phyloP scores from a whole-genome alignment of 2,888 invertebrate species.

The Lissonota sp. region DNA sequence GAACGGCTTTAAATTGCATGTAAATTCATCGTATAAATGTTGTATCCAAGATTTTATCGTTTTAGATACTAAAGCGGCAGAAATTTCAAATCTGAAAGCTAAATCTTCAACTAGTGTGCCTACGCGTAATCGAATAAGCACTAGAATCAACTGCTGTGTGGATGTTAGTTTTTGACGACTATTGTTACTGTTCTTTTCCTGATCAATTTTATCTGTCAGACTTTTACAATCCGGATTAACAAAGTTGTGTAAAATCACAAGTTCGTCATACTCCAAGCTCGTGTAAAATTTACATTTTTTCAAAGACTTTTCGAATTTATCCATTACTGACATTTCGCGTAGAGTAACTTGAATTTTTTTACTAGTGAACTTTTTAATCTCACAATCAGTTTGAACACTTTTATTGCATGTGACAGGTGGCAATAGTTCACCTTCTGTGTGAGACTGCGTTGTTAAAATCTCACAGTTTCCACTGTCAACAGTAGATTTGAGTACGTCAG shows the following conservation, averaged over 20 bases:
- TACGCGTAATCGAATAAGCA: slow-evolving; percentile 54
- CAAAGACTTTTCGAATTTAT: slow-evolving; percentile 37
- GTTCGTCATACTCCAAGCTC: slow-evolving; percentile 52
- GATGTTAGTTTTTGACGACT: slow-evolving; percentile 39
- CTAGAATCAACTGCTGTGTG: slow-evolving; percentile 57
- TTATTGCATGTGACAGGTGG: neutral
- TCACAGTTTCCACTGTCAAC: neutral
- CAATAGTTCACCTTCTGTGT: neutral
- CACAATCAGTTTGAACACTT: slow-evolving; percentile 22
- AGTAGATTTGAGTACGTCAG: neutral
- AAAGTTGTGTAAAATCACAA: slow-evolving; percentile 51
- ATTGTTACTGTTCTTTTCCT: slow-evolving; percentile 31
- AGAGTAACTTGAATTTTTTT: slow-evolving; percentile 39
- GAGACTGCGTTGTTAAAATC: neutral
- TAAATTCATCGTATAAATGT: slow-evolving; percentile 62
- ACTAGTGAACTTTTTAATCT: slow-evolving; percentile 10
- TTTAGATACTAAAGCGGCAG: slow-evolving; percentile 57
- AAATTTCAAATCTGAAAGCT: slow-evolving; percentile 60
- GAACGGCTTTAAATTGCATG: slow-evolving; percentile 48
- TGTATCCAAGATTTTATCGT: slow-evolving; percentile 61
- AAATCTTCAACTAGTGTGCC: slow-evolving; percentile 57
- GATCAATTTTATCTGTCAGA: slow-evolving; percentile 36
- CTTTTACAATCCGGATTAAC: slow-evolving; percentile 51
- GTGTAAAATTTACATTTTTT: slow-evolving; percentile 59
- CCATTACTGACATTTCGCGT: slow-evolving; percentile 49